phyloP scores from a whole-genome alignment of 2,797 vertebrate genomes.

The Eospalax fontanierii region DNA sequence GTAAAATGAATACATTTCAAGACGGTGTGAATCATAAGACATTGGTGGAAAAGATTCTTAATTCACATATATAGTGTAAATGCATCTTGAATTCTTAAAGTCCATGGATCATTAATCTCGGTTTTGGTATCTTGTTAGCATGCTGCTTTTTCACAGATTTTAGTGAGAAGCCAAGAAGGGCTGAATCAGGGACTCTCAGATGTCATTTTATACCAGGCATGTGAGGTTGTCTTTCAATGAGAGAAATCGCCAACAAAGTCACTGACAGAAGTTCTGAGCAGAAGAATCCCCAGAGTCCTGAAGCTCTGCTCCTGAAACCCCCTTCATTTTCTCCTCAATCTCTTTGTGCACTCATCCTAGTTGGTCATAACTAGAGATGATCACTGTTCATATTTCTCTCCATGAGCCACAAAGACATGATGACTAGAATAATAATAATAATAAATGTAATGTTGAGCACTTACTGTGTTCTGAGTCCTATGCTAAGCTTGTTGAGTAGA shows the following conservation, averaged over 20 bases:
- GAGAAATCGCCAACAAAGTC: constrained; percentile 51
- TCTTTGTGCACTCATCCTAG: background rate
- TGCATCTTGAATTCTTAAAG: background rate
- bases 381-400: background rate
- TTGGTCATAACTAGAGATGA: background rate
- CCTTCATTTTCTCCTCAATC: background rate
- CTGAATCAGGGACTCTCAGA: background rate
- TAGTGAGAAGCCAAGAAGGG: constrained; percentile 52
- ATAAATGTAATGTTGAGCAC: no score
- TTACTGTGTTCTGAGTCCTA: no score
- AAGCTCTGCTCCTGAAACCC: background rate
- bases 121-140: constrained; percentile 44
- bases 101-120: background rate
- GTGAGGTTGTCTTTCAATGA: constrained; percentile 20
- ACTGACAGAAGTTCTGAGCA: constrained; percentile 45
- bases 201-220: constrained; percentile 26
- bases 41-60: background rate
- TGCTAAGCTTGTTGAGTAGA: no score
- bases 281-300: background rate
- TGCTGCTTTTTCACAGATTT: constrained; percentile 40
- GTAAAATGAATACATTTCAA: background rate
- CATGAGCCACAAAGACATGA: background rate
- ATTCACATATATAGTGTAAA: background rate
- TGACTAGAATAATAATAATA: background rate
- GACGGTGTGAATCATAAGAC: background rate